These are phyloP conservation scores for Lepeophtheirus salmonis DNA, from an alignment of 1,140 invertebrate genomes.

Conservation along the genomic window DNA sequence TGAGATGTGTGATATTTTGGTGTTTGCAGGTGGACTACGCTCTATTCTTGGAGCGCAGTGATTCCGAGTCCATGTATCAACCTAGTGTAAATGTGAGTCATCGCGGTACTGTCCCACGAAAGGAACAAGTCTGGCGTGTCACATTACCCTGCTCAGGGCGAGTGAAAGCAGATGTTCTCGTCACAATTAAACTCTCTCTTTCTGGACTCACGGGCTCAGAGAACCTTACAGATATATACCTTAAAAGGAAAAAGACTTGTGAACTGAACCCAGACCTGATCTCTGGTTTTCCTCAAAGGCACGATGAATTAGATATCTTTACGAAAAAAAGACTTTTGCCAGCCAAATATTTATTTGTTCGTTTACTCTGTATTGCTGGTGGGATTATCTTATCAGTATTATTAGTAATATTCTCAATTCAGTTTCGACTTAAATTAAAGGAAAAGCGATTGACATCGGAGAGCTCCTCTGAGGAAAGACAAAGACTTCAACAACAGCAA, in stretches of 20 bases:
- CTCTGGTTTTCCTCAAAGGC: too few species aligned
- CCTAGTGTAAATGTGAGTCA: not conserved
- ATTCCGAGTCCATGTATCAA: slow-evolving; percentile 2
- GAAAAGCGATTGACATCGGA: not conserved
- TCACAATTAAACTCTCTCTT: not conserved
- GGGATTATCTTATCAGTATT: not conserved
- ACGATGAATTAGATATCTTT: too few species aligned
- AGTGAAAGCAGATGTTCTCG: not conserved
- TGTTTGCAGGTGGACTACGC: slow-evolving; percentile 32
- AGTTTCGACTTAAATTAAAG: not conserved
- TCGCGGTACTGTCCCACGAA: not conserved
- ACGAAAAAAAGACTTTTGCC: not conserved
- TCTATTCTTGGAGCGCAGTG: slow-evolving; percentile 19
- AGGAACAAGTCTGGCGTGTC: not conserved
- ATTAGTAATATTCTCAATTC: not conserved
- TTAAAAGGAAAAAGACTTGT: not conserved
- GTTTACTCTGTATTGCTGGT: not conserved
- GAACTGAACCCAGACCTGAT: not conserved
- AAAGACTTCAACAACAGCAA: too few species aligned
- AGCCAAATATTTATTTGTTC: not conserved
- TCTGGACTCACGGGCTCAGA: not conserved
- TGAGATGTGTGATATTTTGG: slow-evolving; percentile 36
- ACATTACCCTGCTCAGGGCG: not conserved
- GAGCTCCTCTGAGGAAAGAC: too few species aligned
- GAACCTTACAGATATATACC: not conserved